phyloP scores from a whole-genome alignment of 1,140 invertebrate species.

The Scaptodrosophila lebanonensis region DNA sequence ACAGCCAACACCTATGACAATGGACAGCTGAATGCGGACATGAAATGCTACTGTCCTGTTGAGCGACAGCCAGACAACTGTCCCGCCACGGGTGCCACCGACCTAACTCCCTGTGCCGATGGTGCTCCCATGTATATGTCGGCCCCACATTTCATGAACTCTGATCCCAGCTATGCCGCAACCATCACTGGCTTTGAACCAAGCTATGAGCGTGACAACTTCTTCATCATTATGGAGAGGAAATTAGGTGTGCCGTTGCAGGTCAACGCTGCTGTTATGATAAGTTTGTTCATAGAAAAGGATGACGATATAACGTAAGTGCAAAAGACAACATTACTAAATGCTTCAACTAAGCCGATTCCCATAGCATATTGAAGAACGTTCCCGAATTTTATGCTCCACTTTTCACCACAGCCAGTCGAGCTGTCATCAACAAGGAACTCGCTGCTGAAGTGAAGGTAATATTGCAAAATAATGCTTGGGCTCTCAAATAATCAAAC shows the following conservation, averaged over 20 bases:
- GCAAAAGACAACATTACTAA: background rate
- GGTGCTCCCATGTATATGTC: constrained; percentile 89
- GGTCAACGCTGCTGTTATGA: constrained; percentile 84
- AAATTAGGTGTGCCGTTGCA: constrained; percentile 83
- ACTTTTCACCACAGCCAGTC: constrained; percentile 57
- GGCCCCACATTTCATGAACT: constrained; percentile 90
- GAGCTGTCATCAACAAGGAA: constrained; percentile 41
- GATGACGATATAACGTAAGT: constrained; percentile 80
- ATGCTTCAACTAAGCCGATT: background rate
- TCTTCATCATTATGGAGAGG: constrained; percentile 85
- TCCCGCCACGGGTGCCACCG: constrained; percentile 79
- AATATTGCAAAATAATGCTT: background rate
- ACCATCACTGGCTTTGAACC: constrained; percentile 85
- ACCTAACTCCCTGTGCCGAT: constrained; percentile 83
- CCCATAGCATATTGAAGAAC: constrained; percentile 47
- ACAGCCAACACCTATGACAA: constrained; percentile 83
- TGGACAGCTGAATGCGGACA: constrained; percentile 80
- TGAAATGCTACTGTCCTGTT: constrained; percentile 79
- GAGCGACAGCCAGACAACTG: constrained; percentile 76
- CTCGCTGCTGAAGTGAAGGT: constrained; percentile 57
- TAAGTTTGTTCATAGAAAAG: constrained; percentile 83
- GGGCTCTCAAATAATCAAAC: background rate
- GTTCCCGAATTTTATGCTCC: constrained; percentile 63
- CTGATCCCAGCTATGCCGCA: constrained; percentile 82
- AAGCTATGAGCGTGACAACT: constrained; percentile 82